phyloP scores from a whole-genome alignment of 2,113 vertebrate genomes.

The Cariama cristata region DNA sequence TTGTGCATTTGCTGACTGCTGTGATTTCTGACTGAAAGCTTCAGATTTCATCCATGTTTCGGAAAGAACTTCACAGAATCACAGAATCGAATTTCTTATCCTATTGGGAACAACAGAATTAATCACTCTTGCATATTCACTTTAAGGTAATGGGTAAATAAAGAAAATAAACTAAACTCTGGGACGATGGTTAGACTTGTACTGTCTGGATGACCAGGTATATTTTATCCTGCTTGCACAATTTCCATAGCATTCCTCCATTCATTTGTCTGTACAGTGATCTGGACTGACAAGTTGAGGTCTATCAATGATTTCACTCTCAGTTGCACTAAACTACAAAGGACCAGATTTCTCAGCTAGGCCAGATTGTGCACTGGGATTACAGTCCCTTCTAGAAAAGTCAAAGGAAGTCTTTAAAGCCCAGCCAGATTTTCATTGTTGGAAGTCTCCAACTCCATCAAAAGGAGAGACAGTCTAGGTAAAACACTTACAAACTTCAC shows the following conservation, averaged over 20 bases:
- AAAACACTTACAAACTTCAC: constrained; percentile 54
- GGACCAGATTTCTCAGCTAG: neutral
- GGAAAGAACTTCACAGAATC: neutral
- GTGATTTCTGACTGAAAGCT: neutral
- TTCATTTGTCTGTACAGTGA: neutral
- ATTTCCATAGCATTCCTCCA: neutral
- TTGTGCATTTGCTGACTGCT: neutral
- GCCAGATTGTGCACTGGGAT: neutral
- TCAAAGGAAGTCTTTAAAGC: constrained; percentile 55
- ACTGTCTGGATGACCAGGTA: neutral
- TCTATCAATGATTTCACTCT: constrained; percentile 6
- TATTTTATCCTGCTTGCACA: neutral
- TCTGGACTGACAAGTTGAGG: neutral
- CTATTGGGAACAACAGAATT: neutral
- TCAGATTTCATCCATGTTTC: neutral
- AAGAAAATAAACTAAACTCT: neutral
- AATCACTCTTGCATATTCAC: neutral
- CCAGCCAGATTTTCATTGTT: constrained; percentile 38
- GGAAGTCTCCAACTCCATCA: constrained; percentile 52
- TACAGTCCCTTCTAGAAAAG: constrained; percentile 34
- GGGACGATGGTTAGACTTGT: neutral
- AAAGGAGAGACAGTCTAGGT: constrained; percentile 60
- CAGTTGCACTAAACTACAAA: constrained; percentile 9
- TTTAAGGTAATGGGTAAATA: neutral
- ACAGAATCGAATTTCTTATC: neutral